These are phyloP conservation scores for Rhincodon typus DNA, from an alignment of 2,797 vertebrate species.

Conservation along the genomic window DNA sequence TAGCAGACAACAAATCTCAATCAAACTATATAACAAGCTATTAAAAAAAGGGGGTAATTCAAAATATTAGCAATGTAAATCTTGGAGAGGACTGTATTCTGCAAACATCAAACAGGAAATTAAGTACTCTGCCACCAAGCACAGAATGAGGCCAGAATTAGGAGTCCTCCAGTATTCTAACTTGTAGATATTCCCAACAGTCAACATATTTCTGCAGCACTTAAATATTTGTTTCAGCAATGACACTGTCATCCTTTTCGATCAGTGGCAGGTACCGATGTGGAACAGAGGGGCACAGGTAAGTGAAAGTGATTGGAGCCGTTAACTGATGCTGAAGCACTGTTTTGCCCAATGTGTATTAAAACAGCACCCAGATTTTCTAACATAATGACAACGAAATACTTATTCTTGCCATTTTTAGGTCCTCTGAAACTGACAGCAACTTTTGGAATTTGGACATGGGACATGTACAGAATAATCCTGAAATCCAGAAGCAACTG, in stretches of 20 bases:
- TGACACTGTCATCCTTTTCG: neutral
- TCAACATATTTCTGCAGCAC: too few species aligned
- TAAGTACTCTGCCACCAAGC: too few species aligned
- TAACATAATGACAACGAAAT: too few species aligned
- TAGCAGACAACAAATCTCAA: neutral
- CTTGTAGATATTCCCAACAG: too few species aligned
- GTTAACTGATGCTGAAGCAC: neutral
- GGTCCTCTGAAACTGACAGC: too few species aligned
- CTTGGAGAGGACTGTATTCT: neutral
- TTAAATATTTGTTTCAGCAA: neutral
- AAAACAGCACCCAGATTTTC: neutral
- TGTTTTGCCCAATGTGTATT: neutral
- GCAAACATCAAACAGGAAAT: neutral
- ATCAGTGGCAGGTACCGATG: neutral
- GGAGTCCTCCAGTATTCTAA: neutral
- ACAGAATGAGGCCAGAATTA: neutral
- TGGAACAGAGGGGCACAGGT: neutral
- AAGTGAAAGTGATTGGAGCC: neutral
- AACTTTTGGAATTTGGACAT: too few species aligned
- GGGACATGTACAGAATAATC: too few species aligned
- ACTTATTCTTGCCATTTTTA: too few species aligned
- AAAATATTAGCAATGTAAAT: neutral
- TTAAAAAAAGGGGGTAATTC: neutral
- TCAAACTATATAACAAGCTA: neutral
- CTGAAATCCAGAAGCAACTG: too few species aligned